Conservation (phyloP, 2,888 invertebrate species). For the Steinernema scapterisci region DNA sequence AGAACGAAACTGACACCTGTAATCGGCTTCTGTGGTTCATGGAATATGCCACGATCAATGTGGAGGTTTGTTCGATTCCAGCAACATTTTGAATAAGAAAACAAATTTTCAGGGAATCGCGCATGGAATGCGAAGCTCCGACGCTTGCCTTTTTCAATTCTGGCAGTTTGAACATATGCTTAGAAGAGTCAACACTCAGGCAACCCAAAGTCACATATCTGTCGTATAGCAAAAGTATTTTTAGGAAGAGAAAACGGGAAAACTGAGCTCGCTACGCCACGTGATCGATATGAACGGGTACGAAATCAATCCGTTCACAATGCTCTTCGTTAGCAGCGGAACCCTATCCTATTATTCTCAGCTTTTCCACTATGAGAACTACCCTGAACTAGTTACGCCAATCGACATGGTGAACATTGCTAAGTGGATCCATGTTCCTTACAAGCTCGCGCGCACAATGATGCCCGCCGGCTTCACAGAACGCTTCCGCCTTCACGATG, state of each 20-base stretch:
- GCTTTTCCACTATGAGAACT: constrained; percentile 67
- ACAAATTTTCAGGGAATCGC: constrained; percentile 56
- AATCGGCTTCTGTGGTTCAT: constrained; percentile 66
- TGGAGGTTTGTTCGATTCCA: constrained; percentile 50
- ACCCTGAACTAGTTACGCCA: constrained; percentile 62
- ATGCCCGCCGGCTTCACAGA: constrained; percentile 67
- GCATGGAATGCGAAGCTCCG: constrained; percentile 58
- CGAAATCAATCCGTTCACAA: constrained; percentile 66
- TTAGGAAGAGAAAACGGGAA: constrained; percentile 61
- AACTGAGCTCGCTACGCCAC: constrained; percentile 61
- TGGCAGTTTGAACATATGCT: constrained; percentile 67
- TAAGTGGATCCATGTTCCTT: constrained; percentile 66
- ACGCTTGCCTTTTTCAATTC: constrained; percentile 65
- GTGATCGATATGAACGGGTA: constrained; percentile 65
- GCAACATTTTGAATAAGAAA: not conserved
- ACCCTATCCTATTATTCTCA: constrained; percentile 66
- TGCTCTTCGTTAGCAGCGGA: constrained; percentile 65
- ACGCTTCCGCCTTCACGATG: constrained; percentile 62
- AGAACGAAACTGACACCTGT: constrained; percentile 47
- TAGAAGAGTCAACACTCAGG: constrained; percentile 61
- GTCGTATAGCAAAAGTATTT: not conserved
- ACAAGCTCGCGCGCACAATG: constrained; percentile 56
- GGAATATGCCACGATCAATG: constrained; percentile 64
- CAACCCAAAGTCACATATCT: too few species aligned
- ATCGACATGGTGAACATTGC: constrained; percentile 55